A percentile compares a stretch with the other conserved stretches of the same genome.
phyloP scores from a whole-genome alignment of 2,797 vertebrate genomes.

The Pristis pectinata region DNA sequence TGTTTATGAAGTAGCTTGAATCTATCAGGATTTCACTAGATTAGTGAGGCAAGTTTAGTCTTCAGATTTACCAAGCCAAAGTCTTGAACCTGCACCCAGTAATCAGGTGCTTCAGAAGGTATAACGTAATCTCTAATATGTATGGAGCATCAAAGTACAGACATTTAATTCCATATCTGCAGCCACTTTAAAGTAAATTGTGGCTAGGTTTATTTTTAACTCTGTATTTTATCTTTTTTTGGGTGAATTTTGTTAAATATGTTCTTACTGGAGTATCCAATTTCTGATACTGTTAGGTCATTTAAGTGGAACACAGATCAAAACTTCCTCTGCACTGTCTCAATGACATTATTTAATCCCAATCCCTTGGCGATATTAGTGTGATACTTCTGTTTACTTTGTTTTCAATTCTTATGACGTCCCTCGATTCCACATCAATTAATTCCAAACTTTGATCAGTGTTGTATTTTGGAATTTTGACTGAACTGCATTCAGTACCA shows the following conservation, averaged over 20 bases:
- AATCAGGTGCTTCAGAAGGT: background rate
- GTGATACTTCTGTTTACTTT: background rate
- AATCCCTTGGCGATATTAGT: background rate
- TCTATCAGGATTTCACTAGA: background rate
- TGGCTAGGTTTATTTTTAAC: background rate
- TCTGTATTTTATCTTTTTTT: background rate
- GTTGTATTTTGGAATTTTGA: background rate
- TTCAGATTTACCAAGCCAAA: background rate
- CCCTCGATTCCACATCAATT: background rate
- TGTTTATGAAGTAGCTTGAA: slow-evolving; percentile 12
- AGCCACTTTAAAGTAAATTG: background rate
- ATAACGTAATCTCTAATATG: background rate
- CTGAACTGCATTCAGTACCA: background rate
- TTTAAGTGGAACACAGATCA: background rate
- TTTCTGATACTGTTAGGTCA: background rate
- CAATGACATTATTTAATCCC: background rate
- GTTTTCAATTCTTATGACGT: background rate
- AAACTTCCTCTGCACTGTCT: background rate
- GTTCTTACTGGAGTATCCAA: background rate
- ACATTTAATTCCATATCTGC: background rate
- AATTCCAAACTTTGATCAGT: background rate
- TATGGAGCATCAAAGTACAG: background rate
- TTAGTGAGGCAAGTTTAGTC: slow-evolving; percentile 24
- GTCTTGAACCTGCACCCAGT: background rate
- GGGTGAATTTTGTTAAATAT: background rate